Conservation (phyloP, 2,888 invertebrate species). For the Nasonia oneida region DNA sequence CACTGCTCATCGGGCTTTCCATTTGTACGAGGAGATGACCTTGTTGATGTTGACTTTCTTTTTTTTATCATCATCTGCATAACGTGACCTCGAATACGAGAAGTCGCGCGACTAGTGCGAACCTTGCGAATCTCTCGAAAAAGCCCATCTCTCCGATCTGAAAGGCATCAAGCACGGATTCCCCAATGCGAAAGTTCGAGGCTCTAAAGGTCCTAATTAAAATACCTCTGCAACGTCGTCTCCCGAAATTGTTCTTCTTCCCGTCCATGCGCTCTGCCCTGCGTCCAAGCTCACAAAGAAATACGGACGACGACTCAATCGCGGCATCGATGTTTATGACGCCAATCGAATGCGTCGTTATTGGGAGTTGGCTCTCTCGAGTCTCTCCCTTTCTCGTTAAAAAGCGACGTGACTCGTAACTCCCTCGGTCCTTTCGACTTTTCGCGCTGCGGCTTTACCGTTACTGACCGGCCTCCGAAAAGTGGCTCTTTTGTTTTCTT, state of each 20-base stretch:
- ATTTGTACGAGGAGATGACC: no score
- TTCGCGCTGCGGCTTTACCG: constrained; percentile 32
- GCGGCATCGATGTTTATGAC: constrained; percentile 56
- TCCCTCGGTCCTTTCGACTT: constrained; percentile 16
- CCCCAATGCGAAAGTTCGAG: neutral
- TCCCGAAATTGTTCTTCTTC: constrained; percentile 12
- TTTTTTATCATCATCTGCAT: neutral
- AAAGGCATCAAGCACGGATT: constrained; percentile 37
- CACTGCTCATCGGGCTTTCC: neutral
- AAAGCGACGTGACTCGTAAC: constrained; percentile 15
- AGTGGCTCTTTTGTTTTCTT: constrained; percentile 20
- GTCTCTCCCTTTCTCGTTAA: constrained; percentile 32
- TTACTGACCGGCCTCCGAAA: constrained; percentile 13
- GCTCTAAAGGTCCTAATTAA: constrained; percentile 56
- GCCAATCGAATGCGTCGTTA: constrained; percentile 51
- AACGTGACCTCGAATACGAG: neutral
- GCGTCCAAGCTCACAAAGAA: constrained; percentile 21
- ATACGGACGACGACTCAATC: constrained; percentile 55
- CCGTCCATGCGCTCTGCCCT: neutral
- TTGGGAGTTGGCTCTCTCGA: neutral
- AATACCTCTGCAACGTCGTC: constrained; percentile 40
- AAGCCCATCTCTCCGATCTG: constrained; percentile 15
- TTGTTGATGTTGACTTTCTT: neutral
- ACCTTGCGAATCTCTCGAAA: neutral
- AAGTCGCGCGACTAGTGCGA: neutral